These are phyloP conservation scores for Endotricha flammealis DNA, from an alignment of 2,888 invertebrate species.

Conservation along the genomic window DNA sequence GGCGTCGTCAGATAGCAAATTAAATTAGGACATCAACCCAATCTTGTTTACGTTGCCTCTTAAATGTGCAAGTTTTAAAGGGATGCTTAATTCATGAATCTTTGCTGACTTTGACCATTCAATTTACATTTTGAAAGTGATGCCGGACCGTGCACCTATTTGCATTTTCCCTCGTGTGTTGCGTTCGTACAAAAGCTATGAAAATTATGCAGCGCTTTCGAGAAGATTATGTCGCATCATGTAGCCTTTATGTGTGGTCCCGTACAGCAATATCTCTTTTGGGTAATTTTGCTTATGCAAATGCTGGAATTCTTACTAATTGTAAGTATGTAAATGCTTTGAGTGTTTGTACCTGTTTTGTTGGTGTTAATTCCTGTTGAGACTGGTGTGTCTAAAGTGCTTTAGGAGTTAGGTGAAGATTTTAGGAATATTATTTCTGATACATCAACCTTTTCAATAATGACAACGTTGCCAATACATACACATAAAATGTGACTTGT, in stretches of 20 bases:
- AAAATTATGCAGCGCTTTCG: conserved; percentile 36
- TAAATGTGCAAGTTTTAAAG: conserved; percentile 62
- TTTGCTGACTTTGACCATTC: conserved; percentile 62
- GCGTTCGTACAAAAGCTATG: conserved; percentile 44
- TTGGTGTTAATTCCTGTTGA: not conserved
- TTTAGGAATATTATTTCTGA: no score
- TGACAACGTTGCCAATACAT: no score
- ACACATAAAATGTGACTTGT: no score
- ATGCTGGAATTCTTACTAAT: not conserved
- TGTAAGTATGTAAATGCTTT: not conserved
- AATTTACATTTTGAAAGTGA: conserved; percentile 68
- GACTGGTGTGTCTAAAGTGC: not conserved
- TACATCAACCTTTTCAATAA: no score
- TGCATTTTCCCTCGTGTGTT: conserved; percentile 57
- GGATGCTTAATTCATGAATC: conserved; percentile 70
- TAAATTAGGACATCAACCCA: conserved; percentile 58
- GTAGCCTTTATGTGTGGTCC: conserved; percentile 1
- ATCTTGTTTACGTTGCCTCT: conserved; percentile 55
- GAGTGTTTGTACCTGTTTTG: not conserved
- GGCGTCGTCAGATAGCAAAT: conserved; percentile 58
- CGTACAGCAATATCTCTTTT: not conserved
- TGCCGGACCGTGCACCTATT: conserved; percentile 48
- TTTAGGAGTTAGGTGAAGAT: no score
- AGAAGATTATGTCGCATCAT: conserved; percentile 16
- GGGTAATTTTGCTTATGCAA: conserved; percentile 6